phyloP scores from a whole-genome alignment of 1,140 invertebrate species.

The Drosophila nigrodunni region DNA sequence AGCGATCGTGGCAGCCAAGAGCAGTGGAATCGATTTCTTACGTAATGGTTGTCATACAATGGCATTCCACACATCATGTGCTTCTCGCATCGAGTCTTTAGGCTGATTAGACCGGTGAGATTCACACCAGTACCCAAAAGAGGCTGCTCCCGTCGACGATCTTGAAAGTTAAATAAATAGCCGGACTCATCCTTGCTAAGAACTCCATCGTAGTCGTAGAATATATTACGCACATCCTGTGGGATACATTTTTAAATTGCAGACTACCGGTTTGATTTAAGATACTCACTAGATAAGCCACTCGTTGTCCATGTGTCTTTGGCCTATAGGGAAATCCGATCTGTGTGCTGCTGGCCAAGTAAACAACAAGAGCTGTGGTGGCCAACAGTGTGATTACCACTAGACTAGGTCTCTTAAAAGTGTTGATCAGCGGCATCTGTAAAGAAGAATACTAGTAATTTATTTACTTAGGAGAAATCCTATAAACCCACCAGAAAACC shows the following conservation, averaged over 20 bases:
- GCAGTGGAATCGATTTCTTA: constrained; percentile 25
- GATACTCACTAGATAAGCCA: constrained; percentile 87
- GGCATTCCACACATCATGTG: constrained; percentile 91
- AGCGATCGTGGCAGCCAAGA: constrained; percentile 60
- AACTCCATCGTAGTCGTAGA: constrained; percentile 86
- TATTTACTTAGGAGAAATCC: not conserved
- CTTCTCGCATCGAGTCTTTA: constrained; percentile 87
- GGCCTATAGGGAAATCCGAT: constrained; percentile 91
- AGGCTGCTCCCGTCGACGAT: constrained; percentile 88
- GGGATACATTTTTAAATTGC: constrained; percentile 4
- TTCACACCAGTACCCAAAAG: constrained; percentile 81
- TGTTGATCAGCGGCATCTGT: constrained; percentile 69
- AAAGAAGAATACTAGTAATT: not conserved
- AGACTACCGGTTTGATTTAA: not conserved
- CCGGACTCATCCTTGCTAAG: constrained; percentile 86
- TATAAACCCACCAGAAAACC: constrained; percentile 66
- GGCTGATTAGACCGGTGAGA: constrained; percentile 85
- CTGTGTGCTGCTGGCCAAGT: constrained; percentile 86
- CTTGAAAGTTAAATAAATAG: constrained; percentile 90
- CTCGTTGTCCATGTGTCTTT: constrained; percentile 88
- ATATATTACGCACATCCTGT: constrained; percentile 87
- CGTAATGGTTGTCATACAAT: constrained; percentile 87
- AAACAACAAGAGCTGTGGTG: constrained; percentile 84
- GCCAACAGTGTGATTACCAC: constrained; percentile 82
- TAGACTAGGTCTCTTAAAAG: constrained; percentile 61